phyloP scores from a whole-genome alignment of 2,888 invertebrate genomes.

The Dryomyza anilis region DNA sequence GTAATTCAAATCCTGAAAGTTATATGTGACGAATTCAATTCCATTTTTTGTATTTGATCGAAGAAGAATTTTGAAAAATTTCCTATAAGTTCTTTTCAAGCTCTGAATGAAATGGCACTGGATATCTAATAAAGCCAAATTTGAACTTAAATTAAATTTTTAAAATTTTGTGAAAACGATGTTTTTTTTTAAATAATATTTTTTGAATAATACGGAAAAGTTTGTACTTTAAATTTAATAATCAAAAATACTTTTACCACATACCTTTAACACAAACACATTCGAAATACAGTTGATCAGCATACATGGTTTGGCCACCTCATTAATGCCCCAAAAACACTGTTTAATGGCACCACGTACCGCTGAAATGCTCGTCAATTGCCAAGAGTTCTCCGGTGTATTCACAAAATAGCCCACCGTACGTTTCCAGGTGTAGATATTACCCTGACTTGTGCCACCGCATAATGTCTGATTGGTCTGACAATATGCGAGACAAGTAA shows the following conservation, averaged over 20 bases:
- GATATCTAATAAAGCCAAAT: no score
- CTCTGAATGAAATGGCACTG: no score
- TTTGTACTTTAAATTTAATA: no score
- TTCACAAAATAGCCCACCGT: constrained; percentile 53
- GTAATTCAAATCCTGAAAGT: background rate
- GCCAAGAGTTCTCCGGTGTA: constrained; percentile 78
- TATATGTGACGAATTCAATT: no score
- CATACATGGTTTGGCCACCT: constrained; percentile 72
- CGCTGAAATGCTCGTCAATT: constrained; percentile 72
- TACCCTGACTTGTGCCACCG: constrained; percentile 88
- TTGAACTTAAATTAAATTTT: no score
- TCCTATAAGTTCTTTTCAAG: no score
- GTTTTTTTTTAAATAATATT: no score
- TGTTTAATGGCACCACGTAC: constrained; percentile 81
- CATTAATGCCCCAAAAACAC: constrained; percentile 79
- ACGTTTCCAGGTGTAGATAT: constrained; percentile 83
- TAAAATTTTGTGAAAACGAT: no score
- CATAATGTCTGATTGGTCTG: constrained; percentile 78
- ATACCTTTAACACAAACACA: constrained; percentile 75
- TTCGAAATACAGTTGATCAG: constrained; percentile 84
- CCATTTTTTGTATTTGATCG: no score
- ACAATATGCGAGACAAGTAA: constrained; percentile 74
- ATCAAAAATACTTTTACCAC: background rate
- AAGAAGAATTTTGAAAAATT: no score
- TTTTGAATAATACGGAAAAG: no score